These are phyloP conservation scores for Gymnorhina tibicen DNA, from an alignment of 2,113 vertebrate genomes.

Conservation along the genomic window DNA sequence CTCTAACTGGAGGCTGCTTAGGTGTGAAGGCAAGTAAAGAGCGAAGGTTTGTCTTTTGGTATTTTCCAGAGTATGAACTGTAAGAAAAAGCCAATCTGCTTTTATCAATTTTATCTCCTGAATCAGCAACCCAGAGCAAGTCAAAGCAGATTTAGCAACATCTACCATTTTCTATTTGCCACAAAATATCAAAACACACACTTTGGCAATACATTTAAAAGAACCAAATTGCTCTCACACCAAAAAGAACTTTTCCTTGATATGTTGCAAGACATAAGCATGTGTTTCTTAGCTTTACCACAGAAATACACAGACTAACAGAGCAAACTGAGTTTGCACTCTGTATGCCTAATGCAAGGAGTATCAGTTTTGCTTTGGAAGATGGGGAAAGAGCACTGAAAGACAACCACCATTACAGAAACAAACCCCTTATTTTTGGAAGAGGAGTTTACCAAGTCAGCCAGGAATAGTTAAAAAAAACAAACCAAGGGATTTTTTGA, in stretches of 20 bases:
- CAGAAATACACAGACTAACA: neutral
- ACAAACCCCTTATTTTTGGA: neutral
- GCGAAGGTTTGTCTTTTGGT: fast-evolving
- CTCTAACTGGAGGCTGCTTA: neutral
- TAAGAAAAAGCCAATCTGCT: neutral
- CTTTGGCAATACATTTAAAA: neutral
- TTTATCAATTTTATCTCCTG: neutral
- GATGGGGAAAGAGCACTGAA: neutral
- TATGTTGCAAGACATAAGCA: neutral
- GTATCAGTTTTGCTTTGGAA: neutral
- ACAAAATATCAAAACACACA: neutral
- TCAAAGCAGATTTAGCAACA: neutral
- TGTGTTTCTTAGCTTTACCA: neutral
- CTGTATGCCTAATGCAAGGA: neutral
- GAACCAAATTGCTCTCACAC: neutral
- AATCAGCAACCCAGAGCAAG: neutral
- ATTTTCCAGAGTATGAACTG: neutral
- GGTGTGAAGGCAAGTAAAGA: neutral
- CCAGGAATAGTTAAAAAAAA: neutral
- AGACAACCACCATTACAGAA: neutral
- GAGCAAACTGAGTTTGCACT: neutral
- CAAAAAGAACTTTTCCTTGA: neutral
- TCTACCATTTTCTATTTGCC: neutral
- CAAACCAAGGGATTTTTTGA: neutral
- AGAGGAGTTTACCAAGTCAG: neutral